Base-by-base conservation (phyloP, 2,888 invertebrate species). In the Drosophila anomelani region DNA sequence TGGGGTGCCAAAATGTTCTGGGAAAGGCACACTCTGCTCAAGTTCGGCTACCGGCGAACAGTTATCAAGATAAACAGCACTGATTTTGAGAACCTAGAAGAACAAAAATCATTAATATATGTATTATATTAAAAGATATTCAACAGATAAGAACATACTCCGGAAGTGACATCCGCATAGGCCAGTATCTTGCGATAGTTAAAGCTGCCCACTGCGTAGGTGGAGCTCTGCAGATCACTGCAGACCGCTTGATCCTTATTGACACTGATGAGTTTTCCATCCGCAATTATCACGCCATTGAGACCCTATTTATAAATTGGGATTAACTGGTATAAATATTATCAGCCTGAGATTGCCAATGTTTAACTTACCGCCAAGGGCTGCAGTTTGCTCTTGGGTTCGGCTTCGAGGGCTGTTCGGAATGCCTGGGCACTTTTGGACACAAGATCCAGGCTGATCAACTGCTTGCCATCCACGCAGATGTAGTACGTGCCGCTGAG, bases 381-480 rank as follows among this genome's bases (percentile, higher is more conserved):
- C 75, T 91, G 85, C 17, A 90, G 77, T 39, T 92, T 83, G 26
- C 78, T 78, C 15, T 89, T 86, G 8, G 92, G 91, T 66, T 90
- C 91, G 2, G 85, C 63, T 93, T 78, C 93, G 92, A 84, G 62
- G 5, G 76, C 12, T 3, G 88, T 85, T 7, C 85, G 76, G 94
- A 93, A 49, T 93, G 86, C 91, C 72, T 94, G 93, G 0, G 94
- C 91, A 0, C 93, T 93, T 47, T 93, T 91, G 0, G 94, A 93
- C 2, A 94, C 93, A 12, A 96, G 92, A 88, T 96, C 94, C 26
- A 96, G 87, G 12, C 95, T 94, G 38, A 95, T 93, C 20, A 96
- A 89, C 71, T 95, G 93, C 69, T 93, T 93, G 38, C 94, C 92
- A 0, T 95, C 94, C 29, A 95, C 79, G 81, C 96, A 97, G 8